Base-by-base conservation (phyloP, 2,797 vertebrate species). In the Trematomus bernacchii region DNA sequence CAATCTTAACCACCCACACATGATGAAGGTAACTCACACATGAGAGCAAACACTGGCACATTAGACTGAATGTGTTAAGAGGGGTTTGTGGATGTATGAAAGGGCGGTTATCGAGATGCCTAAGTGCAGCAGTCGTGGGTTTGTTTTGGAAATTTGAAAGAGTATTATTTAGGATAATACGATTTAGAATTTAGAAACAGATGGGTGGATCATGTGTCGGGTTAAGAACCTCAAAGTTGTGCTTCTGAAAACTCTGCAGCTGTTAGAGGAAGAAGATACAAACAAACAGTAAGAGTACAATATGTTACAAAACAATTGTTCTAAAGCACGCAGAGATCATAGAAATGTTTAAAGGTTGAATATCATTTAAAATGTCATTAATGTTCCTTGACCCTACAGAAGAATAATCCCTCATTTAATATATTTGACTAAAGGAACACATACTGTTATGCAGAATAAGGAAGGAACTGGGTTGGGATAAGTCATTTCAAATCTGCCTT, bases 41-140 rank as follows among this genome's bases (percentile, higher is more conserved):
- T 81, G 82, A 93, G 89, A 90, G 91, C 89, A 92, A 93, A 93
- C 91, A 92, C 12, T 61, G 76, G 77, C 85, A 77, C 65, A 85
- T 91, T 91, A 89, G 79, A 30, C 59, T 59, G 67, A 84, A 85
- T 77, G 78, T 33, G 69, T 85, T 16, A 71, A 71, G 73, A 71
- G 51, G 57, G 40, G 21, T 43, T 37, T 66, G 67, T 52, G 63
- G 55, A 4, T 18, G 68, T 43, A 50, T 77, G 65, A 71, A 80
- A 54, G 73, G 66, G 48, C 14, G n/a, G 50, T 60, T 51, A 23
- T 57, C 43, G 2, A 44, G 54, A 60, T 37, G 66, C n/a, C 40
- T 27, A 3, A 16, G 47, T 65, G 65, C 27, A 52, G 65, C 16
- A 40, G 9, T 72, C 47, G n/a, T n/a, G 18, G 43, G 42, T 44